Evolutionary conservation across 2,888 invertebrate genomes (phyloP), one percentile per base, ranked within the genome.

Genomic region (Beris morrisii): DNA sequence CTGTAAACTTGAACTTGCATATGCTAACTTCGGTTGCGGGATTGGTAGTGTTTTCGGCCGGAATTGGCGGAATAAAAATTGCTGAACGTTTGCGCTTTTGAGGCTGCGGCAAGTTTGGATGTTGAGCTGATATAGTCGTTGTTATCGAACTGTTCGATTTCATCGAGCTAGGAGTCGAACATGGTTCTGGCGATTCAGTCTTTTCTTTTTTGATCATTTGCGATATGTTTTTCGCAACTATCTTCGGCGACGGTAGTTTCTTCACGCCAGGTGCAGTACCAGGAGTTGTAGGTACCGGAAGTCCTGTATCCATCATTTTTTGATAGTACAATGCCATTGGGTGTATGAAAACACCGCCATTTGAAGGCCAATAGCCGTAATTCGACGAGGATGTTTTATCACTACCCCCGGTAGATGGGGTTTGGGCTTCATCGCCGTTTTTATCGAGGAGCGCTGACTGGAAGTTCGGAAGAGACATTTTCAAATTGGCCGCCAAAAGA

Each of bases 1-100:
- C 94, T 0, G 93, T 94, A 77, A 95, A 94, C 77, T 95, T 95
- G 76, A 95, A 95, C 79, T 95, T 95, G 78, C 95, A 95, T 75
- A 95, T 95, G 78, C 91, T 91, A 50, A 92, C 94, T 79, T 92
- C 92, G 0, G 91, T 90, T 0, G 91, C 89, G 0, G 92, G 91
- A 73, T 90, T 90, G 4, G 88, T 85, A 5, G 88, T 85, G 72
- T 86, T 89, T 73, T 90, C 90, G 4, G 88, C 83, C 0, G 91
- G 90, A 78, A 92, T 87, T 0, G 92, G 92, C 0, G 92, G 92
- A 71, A 92, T 92, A 74, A 92, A 92, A 71, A 92, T 91, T 0
- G 92, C 92, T 0, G 92, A 90, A 0, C 93, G 85, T 75, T 93
- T 91, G 59, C 91, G 81, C 75, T 91, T 91, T 1, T 87, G 86